Evolutionary conservation across 2,888 invertebrate genomes (phyloP).

Genomic region (Machimus rusticus): DNA sequence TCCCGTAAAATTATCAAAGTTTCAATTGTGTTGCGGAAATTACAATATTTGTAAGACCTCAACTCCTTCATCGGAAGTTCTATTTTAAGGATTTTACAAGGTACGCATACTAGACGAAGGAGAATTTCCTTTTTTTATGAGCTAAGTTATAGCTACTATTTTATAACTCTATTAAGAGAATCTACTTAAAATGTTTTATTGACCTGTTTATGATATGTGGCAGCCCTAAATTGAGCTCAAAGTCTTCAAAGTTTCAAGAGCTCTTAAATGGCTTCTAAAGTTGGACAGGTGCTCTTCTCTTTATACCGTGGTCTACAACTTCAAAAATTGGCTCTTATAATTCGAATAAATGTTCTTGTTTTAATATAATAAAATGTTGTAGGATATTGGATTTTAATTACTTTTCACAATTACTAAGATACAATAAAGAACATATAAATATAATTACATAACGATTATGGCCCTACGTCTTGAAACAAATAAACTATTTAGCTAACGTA

Average conservation of each 20-base stretch:
- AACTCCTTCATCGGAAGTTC: neutral
- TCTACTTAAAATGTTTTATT: neutral
- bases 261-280: neutral
- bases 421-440: no score
- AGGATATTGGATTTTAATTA: no score
- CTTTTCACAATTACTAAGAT: no score
- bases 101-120: neutral
- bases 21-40: neutral
- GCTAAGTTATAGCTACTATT: neutral
- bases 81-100: neutral
- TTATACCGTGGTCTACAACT: neutral
- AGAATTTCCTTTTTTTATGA: neutral
- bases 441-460: no score
- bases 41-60: neutral
- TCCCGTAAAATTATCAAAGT: neutral
- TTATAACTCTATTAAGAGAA: neutral
- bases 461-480: no score
- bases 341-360: no score
- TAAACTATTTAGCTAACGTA: no score
- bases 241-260: neutral
- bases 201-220: neutral
- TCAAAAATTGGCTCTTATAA: no score
- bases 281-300: neutral
- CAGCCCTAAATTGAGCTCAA: neutral
- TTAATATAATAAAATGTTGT: no score